phyloP scores from a whole-genome alignment of 2,888 invertebrate species.

The Teleogryllus oceanicus region DNA sequence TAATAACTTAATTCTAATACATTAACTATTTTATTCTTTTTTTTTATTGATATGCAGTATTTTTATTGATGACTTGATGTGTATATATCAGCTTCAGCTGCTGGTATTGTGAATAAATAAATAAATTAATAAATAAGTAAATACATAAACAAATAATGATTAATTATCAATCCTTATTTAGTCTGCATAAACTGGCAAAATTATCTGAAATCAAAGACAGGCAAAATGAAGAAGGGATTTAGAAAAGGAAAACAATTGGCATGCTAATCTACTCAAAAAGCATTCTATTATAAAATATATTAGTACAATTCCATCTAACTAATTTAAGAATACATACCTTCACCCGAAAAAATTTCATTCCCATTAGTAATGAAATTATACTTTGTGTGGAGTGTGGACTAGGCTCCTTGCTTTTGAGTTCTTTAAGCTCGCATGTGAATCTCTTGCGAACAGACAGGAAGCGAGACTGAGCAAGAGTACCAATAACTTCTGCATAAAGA shows the following conservation, averaged over 20 bases:
- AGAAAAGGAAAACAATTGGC: background rate
- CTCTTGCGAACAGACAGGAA: constrained; percentile 89
- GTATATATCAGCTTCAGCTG: too few relatives aligned
- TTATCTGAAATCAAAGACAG: too few relatives aligned
- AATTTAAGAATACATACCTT: constrained; percentile 52
- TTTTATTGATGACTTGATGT: too few relatives aligned
- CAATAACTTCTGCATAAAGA: constrained; percentile 96
- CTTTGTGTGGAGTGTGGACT: constrained; percentile 84
- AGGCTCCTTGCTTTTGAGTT: constrained; percentile 76
- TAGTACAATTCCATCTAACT: background rate
- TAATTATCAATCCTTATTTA: too few relatives aligned
- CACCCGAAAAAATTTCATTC: constrained; percentile 96
- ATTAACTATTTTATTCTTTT: too few relatives aligned
- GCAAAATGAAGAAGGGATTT: background rate
- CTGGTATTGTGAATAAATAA: too few relatives aligned
- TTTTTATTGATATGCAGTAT: too few relatives aligned
- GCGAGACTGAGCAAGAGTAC: constrained; percentile 89
- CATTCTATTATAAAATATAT: background rate
- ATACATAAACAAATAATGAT: too few relatives aligned
- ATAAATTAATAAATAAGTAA: too few relatives aligned
- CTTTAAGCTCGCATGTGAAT: constrained; percentile 90
- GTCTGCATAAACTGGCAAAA: too few relatives aligned
- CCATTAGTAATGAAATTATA: constrained; percentile 96
- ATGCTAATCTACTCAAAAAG: background rate
- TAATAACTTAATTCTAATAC: too few relatives aligned